phyloP scores from a whole-genome alignment of 2,888 invertebrate genomes.

The Poecilus cupreus region DNA sequence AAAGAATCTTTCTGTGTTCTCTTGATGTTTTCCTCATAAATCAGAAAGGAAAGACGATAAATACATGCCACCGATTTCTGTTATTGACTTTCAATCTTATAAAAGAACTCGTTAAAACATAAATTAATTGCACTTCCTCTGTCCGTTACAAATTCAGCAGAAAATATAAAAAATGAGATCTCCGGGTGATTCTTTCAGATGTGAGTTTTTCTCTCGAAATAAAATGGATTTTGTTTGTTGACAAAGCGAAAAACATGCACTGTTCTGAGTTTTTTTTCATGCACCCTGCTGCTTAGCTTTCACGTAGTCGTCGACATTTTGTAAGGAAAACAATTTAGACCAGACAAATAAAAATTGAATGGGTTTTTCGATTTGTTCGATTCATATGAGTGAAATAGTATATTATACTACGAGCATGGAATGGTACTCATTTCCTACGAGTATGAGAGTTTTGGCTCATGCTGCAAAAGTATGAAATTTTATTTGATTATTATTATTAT shows the following conservation, averaged over 20 bases:
- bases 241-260: background rate
- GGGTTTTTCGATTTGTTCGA: too few relatives aligned
- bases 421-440: too few relatives aligned
- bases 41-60: background rate
- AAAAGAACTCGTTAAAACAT: conserved; percentile 43
- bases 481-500: too few relatives aligned
- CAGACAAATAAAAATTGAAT: too few relatives aligned
- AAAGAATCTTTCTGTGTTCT: background rate
- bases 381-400: too few relatives aligned
- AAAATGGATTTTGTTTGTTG: conserved; percentile 15
- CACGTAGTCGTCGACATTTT: background rate
- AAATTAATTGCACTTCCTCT: conserved; percentile 29
- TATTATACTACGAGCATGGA: too few relatives aligned
- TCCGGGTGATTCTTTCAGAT: conserved; percentile 3
- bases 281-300: background rate
- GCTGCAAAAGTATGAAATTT: too few relatives aligned
- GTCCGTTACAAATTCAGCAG: conserved; percentile 29
- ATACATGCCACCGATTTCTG: conserved; percentile 17
- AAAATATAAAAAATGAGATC: conserved; percentile 19
- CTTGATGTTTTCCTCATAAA: conserved; percentile 15
- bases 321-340: background rate
- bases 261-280: conserved; percentile 3
- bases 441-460: too few relatives aligned
- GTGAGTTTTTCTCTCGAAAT: background rate
- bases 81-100: conserved; percentile 20